phyloP scores from a whole-genome alignment of 2,797 vertebrate genomes.

The Darevskia mixta region DNA sequence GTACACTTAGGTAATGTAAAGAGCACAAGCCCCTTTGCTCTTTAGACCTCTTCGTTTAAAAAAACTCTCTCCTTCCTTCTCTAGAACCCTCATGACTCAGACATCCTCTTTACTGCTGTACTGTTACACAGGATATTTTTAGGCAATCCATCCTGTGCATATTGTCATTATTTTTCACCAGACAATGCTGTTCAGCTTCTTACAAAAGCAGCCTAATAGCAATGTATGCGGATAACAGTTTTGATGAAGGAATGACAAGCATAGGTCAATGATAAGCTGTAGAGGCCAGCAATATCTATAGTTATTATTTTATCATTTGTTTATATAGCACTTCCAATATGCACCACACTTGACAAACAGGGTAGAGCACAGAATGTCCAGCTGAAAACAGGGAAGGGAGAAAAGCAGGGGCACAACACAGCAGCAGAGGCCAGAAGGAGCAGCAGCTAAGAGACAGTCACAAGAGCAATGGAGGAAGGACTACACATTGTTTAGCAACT shows the following conservation, averaged over 20 bases:
- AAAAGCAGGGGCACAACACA: background rate
- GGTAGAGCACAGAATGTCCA: background rate
- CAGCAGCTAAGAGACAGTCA: background rate
- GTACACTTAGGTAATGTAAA: background rate
- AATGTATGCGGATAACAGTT: background rate
- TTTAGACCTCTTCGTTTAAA: background rate
- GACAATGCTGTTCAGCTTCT: background rate
- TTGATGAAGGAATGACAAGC: background rate
- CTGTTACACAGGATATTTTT: background rate
- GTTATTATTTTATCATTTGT: background rate
- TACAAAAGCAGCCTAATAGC: background rate
- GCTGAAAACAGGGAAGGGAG: background rate
- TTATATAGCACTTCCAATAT: background rate
- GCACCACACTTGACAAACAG: background rate
- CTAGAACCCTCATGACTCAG: background rate
- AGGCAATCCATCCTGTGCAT: background rate
- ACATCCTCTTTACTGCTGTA: background rate
- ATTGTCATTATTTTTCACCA: background rate
- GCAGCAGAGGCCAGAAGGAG: too few relatives aligned
- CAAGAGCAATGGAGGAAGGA: background rate
- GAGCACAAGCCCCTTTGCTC: background rate
- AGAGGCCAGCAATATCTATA: background rate
- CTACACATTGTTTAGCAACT: constrained; percentile 17
- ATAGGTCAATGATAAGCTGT: background rate
- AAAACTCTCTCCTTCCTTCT: background rate